Evolutionary conservation across 2,113 vertebrate genomes (phyloP), one percentile per base, ranked within the genome.

Genomic region (Excalfactoria chinensis): DNA sequence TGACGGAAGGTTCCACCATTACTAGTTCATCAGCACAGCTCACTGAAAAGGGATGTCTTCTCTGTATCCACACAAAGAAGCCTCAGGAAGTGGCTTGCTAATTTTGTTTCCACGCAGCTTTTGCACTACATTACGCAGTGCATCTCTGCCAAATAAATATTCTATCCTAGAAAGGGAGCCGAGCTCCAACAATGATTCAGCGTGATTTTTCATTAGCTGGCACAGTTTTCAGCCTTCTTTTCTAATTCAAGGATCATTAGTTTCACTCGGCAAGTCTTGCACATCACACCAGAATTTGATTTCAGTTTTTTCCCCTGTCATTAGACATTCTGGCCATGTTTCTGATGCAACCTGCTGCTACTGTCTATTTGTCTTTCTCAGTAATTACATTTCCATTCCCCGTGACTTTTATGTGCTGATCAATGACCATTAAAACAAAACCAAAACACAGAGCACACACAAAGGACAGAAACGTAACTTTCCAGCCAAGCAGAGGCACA

Each of bases 311-410:
- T 23, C 0, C 4, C 0, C 4, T 7, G 4, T 11, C 51, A 63
- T 93, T 58, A 60, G 40, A 89, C 28, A 73, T 2, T 68, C 32
- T 46, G 43, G 46, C 22, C 74, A 64, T 11, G 11, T 84, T 93
- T 80, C 66, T 76, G 28, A 83, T 43, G 51, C 88, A 91, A 59
- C 13, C 32, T 13, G 9, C 40, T 89, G 51, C 83, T 79, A 37
- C 37, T 55, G 67, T 62, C 79, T 87, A 69, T 94, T 92, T 90
- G 56, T 83, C 56, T 94, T 88, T 49, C 80, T 78, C 32, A 21
- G 28, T 85, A 94, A 90, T 63, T 66, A 76, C 56, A 77, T 93
- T 95, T 84, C 82, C 68, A 90, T 83, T 82, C 76, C 55, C 30
- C 15, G 2, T 64, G 48, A 69, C 59, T 91, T 95, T 77, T 48